Evolutionary conservation across 1,140 invertebrate genomes (phyloP).

Genomic region (Brachionus sp.): DNA sequence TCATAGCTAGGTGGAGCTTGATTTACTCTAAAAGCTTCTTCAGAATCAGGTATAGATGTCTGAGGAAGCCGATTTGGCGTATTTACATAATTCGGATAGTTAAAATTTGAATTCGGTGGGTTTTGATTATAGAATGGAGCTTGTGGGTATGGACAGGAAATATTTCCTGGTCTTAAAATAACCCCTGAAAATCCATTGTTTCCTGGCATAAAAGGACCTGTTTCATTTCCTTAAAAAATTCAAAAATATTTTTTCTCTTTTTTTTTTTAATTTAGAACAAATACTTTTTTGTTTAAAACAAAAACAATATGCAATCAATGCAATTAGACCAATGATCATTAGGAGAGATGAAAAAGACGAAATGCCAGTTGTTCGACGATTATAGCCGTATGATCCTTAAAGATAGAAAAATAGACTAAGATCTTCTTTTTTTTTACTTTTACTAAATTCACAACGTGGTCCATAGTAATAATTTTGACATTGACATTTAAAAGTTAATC

Average conservation of each 20-base stretch:
- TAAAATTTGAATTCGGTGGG: background rate
- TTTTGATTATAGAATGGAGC: background rate
- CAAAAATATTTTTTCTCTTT: background rate
- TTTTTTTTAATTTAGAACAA: background rate
- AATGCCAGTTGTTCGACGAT: background rate
- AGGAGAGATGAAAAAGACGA: conserved; percentile 9
- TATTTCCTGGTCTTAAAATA: background rate
- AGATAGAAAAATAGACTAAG: background rate
- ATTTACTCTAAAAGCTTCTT: background rate
- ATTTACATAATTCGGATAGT: background rate
- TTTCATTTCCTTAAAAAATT: background rate
- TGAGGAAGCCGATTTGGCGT: background rate
- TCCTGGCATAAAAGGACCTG: background rate
- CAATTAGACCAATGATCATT: background rate
- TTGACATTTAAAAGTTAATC: background rate
- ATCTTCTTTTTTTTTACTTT: background rate
- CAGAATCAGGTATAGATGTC: background rate
- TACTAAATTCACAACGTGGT: background rate
- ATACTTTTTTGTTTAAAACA: background rate
- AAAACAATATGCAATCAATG: background rate
- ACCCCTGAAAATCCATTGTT: background rate
- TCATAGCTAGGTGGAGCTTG: conserved; percentile 30
- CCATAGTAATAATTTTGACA: background rate
- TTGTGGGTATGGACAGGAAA: background rate
- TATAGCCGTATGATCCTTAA: background rate